These are phyloP conservation scores for Autographa pulchrina DNA, from an alignment of 2,888 invertebrate genomes.

Conservation along the genomic window DNA sequence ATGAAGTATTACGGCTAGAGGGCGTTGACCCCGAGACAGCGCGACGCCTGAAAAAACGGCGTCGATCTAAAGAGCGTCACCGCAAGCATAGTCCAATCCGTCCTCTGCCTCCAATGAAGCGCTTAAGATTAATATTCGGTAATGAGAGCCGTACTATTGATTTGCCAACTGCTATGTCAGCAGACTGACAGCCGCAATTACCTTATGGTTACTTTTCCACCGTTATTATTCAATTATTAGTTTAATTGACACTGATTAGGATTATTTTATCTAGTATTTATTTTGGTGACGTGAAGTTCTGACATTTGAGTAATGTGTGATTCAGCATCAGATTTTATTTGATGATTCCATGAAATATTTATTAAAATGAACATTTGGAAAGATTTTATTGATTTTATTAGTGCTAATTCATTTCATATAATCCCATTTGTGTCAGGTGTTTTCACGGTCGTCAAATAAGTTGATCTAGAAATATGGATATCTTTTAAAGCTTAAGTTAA, in stretches of 20 bases:
- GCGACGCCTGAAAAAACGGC: constrained; percentile 89
- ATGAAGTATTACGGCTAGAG: constrained; percentile 95
- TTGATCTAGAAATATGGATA: constrained; percentile 39
- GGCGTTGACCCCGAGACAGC: constrained; percentile 91
- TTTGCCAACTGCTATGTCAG: constrained; percentile 93
- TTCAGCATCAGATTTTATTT: constrained; percentile 79
- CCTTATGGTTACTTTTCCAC: constrained; percentile 86
- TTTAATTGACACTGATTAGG: constrained; percentile 88
- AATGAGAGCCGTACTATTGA: constrained; percentile 97
- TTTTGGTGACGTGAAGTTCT: constrained; percentile 82
- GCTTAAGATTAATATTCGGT: constrained; percentile 95
- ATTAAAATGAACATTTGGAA: constrained; percentile 71
- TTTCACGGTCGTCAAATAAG: constrained; percentile 54
- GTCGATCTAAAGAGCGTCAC: constrained; percentile 84
- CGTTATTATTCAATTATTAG: constrained; percentile 88
- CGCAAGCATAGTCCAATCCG: constrained; percentile 88
- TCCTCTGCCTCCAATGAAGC: constrained; percentile 94
- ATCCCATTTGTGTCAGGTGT: constrained; percentile 40
- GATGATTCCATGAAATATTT: constrained; percentile 81
- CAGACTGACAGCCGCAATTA: constrained; percentile 87
- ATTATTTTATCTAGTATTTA: constrained; percentile 87
- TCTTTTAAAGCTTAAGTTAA: constrained; percentile 38
- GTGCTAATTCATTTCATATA: constrained; percentile 48
- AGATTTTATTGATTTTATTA: constrained; percentile 68
- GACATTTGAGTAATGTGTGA: constrained; percentile 81